phyloP scores from a whole-genome alignment of 2,113 vertebrate species.

The Hemichromis elongatus region DNA sequence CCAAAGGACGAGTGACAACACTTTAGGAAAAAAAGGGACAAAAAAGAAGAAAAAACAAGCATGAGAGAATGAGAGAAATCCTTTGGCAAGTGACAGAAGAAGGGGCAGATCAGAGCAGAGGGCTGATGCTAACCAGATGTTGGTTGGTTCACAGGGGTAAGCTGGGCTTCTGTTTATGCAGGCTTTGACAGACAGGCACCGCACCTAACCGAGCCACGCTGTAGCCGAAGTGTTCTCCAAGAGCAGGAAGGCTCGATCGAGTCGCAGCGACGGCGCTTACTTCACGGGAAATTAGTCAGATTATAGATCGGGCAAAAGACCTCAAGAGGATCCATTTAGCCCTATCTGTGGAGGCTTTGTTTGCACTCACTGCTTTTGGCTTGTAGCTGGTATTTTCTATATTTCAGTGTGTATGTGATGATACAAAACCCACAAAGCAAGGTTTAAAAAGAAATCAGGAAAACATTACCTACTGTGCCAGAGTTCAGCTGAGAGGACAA shows the following conservation, averaged over 20 bases:
- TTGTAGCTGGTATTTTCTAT: not conserved
- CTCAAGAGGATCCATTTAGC: conserved; percentile 1
- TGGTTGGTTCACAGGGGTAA: conserved; percentile 16
- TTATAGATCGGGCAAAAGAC: conserved; percentile 3
- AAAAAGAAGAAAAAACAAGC: not conserved
- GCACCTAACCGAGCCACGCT: conserved; percentile 6
- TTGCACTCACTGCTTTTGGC: not conserved
- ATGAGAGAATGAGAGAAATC: not conserved
- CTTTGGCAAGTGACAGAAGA: not conserved
- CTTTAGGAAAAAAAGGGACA: not conserved
- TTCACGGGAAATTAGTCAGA: conserved; percentile 38
- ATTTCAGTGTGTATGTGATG: not conserved
- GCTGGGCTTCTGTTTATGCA: conserved; percentile 45
- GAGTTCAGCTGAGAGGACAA: conserved; percentile 2
- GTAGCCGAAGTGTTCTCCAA: not conserved
- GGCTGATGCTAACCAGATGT: conserved; percentile 58
- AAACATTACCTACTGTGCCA: not conserved
- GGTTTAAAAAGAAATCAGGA: not conserved
- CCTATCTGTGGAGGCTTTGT: not conserved
- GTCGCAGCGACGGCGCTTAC: not conserved
- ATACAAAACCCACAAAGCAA: not conserved
- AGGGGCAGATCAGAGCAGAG: not conserved
- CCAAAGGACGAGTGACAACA: not conserved
- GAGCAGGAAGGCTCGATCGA: not conserved
- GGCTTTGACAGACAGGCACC: conserved; percentile 31